A percentile compares a stretch with the other conserved stretches of the same genome.
phyloP scores from a whole-genome alignment of 2,888 invertebrate species.

The Leucoptera coffeella region DNA sequence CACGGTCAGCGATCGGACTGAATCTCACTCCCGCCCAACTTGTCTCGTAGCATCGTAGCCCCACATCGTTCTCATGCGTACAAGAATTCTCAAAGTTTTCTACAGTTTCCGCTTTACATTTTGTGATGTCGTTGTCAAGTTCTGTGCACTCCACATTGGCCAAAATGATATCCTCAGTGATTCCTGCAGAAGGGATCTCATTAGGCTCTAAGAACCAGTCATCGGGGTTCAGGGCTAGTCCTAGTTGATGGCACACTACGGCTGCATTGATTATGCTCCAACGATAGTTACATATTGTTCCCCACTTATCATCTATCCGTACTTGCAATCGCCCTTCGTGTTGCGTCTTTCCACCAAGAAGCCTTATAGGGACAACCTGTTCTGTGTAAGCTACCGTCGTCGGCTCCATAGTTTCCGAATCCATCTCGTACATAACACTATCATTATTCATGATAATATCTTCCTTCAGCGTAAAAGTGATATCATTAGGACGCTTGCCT shows the following conservation, averaged over 20 bases:
- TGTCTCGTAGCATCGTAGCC: conserved; percentile 81
- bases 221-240: conserved; percentile 84
- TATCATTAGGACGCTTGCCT: conserved; percentile 73
- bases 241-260: conserved; percentile 91
- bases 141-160: conserved; percentile 89
- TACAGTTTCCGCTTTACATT: conserved; percentile 72
- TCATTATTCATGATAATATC: conserved; percentile 61
- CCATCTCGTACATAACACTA: conserved; percentile 57
- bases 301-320: conserved; percentile 83
- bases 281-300: conserved; percentile 94
- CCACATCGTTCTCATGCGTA: conserved; percentile 80
- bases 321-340: conserved; percentile 87
- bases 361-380: conserved; percentile 64
- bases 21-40: conserved; percentile 93
- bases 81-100: conserved; percentile 86
- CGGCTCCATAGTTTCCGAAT: conserved; percentile 50
- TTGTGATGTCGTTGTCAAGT: conserved; percentile 83
- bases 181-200: conserved; percentile 75
- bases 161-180: conserved; percentile 68
- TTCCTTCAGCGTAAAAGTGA: conserved; percentile 72
- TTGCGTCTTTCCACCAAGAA: conserved; percentile 73
- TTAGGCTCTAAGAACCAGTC: conserved; percentile 83
- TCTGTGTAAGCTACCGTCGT: conserved; percentile 57
- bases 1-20: conserved; percentile 80
- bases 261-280: conserved; percentile 92